Percentiles rank a stretch among this genome's conserved stretches.
Conservation (phyloP, 2,797 vertebrate species). For the Semaprochilodus insignis region DNA sequence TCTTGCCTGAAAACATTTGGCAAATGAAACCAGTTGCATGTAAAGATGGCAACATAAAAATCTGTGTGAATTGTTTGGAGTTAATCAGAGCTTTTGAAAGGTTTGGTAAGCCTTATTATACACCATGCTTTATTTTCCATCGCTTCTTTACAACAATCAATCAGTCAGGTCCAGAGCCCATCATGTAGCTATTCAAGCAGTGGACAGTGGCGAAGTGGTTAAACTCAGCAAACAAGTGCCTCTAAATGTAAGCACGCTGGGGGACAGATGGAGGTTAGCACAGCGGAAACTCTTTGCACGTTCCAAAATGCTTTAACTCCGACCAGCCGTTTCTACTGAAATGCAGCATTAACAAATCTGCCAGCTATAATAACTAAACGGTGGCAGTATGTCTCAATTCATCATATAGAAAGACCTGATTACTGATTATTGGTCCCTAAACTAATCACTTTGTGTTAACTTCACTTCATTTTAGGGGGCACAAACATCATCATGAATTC, state of each 20-base stretch:
- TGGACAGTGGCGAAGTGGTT: conserved; percentile 9
- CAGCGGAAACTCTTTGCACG: conserved; percentile 13
- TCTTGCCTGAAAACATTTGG: not conserved
- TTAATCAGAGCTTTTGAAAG: not conserved
- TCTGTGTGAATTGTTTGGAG: conserved; percentile 19
- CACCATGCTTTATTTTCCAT: conserved; percentile 17
- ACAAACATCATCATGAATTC: no score
- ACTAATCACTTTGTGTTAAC: no score
- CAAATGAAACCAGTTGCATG: not conserved
- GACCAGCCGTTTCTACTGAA: conserved; percentile 25
- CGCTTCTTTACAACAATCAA: conserved; percentile 22
- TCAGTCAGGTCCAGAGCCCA: conserved; percentile 24
- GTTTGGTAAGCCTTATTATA: not conserved
- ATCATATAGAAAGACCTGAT: no score
- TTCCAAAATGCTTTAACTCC: conserved; percentile 16
- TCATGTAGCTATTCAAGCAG: conserved; percentile 26
- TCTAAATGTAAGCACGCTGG: conserved; percentile 28
- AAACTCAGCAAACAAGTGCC: conserved; percentile 34
- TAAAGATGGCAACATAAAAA: conserved; percentile 2
- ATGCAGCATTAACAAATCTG: conserved; percentile 48
- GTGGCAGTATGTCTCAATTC: no score
- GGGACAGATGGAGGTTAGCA: conserved; percentile 19
- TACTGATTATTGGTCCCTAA: no score
- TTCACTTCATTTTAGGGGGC: no score
- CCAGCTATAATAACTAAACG: no score